phyloP scores from a whole-genome alignment of 2,797 vertebrate genomes.

The Hipposideros larvatus region DNA sequence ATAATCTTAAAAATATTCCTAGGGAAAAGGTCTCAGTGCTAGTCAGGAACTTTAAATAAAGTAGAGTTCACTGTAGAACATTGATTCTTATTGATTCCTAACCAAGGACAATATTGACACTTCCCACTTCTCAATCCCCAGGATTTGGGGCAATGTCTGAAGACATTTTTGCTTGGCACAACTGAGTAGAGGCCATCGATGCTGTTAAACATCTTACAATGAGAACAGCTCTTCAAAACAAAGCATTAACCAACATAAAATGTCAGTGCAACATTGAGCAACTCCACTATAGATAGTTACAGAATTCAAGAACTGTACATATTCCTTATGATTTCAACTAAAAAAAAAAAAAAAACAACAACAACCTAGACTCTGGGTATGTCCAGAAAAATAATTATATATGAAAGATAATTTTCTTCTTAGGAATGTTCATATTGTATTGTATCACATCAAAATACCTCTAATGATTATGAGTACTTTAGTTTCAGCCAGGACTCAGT shows the following conservation, averaged over 20 bases:
- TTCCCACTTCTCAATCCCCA: not conserved
- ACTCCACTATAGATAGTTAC: not conserved
- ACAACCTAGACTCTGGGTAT: not conserved
- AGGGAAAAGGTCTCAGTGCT: not conserved
- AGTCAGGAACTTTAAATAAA: not conserved
- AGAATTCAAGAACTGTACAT: not conserved
- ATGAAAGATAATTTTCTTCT: not conserved
- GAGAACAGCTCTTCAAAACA: not conserved
- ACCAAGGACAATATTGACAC: not conserved
- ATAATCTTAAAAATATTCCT: not conserved
- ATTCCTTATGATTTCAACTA: not conserved
- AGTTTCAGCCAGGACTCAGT: not conserved
- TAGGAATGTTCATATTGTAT: not conserved
- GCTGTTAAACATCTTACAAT: not conserved
- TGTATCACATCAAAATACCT: not conserved
- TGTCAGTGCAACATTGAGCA: not conserved
- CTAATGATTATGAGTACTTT: not conserved
- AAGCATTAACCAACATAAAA: not conserved
- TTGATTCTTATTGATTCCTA: not conserved
- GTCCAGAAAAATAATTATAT: conserved; percentile 25
- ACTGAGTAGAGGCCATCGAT: not conserved
- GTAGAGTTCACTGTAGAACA: not conserved
- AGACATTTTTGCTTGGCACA: not conserved
- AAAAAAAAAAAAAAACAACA: not conserved
- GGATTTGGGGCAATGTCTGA: not conserved